These are phyloP conservation scores for Rhea pennata DNA, from an alignment of 2,113 vertebrate species.

Conservation along the genomic window DNA sequence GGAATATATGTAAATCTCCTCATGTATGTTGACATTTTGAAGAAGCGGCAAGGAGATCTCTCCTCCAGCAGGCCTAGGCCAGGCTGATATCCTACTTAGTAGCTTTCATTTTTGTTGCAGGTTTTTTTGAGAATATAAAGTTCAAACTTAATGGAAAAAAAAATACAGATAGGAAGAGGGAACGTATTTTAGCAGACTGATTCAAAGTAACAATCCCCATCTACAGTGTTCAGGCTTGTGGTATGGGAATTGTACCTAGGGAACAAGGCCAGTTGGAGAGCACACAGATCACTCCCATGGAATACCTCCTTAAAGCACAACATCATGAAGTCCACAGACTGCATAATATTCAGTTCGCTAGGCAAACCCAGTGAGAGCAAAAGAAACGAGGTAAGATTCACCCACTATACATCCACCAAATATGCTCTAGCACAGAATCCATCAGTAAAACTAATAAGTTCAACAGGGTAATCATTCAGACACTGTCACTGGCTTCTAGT, in stretches of 20 bases:
- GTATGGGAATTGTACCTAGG: not conserved
- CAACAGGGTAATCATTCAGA: not conserved
- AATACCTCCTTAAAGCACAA: not conserved
- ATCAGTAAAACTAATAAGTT: not conserved
- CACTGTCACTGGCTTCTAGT: not conserved
- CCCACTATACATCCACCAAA: not conserved
- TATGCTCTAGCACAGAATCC: not conserved
- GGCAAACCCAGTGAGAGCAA: accelerated
- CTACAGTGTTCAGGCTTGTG: not conserved
- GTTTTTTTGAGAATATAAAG: not conserved
- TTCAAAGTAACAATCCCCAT: not conserved
- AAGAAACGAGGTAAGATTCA: not conserved
- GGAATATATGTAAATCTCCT: not conserved
- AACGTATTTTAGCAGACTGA: not conserved
- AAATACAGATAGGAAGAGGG: not conserved
- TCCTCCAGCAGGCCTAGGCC: not conserved
- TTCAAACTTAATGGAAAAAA: not conserved
- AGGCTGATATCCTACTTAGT: not conserved
- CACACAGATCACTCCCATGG: not conserved
- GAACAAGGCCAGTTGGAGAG: not conserved
- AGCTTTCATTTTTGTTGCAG: not conserved
- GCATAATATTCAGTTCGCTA: accelerated
- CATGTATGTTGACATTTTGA: not conserved
- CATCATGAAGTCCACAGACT: not conserved
- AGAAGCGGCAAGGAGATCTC: not conserved